Percentiles rank a stretch among this genome's conserved stretches.
These are phyloP conservation scores for Bufotes viridis DNA, from an alignment of 2,797 vertebrate genomes.

Conservation along the genomic window DNA sequence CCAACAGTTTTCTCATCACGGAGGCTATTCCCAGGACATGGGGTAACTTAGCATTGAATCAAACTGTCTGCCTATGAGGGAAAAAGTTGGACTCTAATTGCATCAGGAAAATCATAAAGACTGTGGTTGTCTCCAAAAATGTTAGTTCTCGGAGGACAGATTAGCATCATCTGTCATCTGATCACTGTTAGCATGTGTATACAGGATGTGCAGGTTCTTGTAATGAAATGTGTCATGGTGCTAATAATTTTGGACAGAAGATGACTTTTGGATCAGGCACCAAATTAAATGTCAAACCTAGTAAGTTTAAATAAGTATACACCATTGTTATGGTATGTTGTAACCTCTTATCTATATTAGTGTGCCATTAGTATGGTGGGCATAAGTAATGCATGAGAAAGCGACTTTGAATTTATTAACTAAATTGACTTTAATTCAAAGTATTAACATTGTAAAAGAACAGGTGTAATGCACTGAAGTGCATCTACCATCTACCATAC, in stretches of 20 bases:
- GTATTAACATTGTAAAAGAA: background rate
- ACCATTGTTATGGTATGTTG: background rate
- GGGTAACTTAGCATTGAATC: background rate
- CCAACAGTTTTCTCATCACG: background rate
- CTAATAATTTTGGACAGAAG: background rate
- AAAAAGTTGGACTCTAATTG: background rate
- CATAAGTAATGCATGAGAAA: background rate
- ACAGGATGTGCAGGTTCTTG: background rate
- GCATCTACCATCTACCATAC: background rate
- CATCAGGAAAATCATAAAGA: background rate
- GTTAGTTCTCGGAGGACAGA: background rate
- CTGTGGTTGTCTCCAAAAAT: background rate
- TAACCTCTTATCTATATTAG: background rate
- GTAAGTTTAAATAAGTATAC: conserved; percentile 62
- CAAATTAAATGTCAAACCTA: conserved; percentile 60
- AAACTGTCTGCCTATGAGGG: background rate
- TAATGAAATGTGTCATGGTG: conserved; percentile 25
- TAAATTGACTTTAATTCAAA: background rate
- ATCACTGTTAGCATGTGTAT: background rate
- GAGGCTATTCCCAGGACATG: background rate
- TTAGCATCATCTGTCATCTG: background rate
- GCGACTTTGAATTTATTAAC: background rate
- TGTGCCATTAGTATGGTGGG: background rate
- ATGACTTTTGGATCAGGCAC: conserved; percentile 62
- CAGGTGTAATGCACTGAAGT: background rate